Percentiles rank a stretch among this genome's conserved stretches.
Conservation (phyloP, 2,113 vertebrate genomes). For the Oncorhynchus mykiss region DNA sequence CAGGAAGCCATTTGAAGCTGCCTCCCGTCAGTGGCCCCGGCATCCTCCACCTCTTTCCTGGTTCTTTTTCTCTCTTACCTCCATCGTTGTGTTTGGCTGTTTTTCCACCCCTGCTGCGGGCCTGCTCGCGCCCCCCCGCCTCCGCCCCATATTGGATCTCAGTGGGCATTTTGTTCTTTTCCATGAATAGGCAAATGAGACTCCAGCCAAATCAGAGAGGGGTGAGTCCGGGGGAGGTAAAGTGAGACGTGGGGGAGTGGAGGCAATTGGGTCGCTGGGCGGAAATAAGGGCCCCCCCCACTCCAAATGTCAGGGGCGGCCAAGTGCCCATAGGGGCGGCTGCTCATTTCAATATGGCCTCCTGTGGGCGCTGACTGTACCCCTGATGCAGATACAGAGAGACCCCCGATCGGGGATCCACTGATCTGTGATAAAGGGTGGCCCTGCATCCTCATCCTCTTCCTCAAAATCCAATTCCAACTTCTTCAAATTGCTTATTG, state of each 20-base stretch:
- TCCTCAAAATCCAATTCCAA: constrained; percentile 74
- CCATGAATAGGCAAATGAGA: constrained; percentile 67
- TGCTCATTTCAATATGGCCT: constrained; percentile 73
- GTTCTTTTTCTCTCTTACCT: constrained; percentile 31
- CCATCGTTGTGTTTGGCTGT: constrained; percentile 64
- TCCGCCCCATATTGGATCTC: constrained; percentile 81
- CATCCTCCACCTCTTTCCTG: constrained; percentile 43
- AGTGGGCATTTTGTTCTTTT: constrained; percentile 78
- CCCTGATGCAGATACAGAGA: constrained; percentile 62
- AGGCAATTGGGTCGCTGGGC: constrained; percentile 69
- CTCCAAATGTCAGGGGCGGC: constrained; percentile 68
- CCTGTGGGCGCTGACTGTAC: constrained; percentile 46
- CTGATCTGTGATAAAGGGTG: constrained; percentile 76
- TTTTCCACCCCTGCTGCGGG: constrained; percentile 70
- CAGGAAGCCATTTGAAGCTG: constrained; percentile 59
- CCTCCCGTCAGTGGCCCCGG: constrained; percentile 57
- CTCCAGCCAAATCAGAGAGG: constrained; percentile 49
- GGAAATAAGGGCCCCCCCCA: constrained; percentile 62
- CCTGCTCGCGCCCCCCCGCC: constrained; percentile 73
- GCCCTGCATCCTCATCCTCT: constrained; percentile 63
- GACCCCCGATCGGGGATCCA: constrained; percentile 62
- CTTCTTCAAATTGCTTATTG: constrained; percentile 70
- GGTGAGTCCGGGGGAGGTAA: constrained; percentile 33
- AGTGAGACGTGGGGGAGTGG: constrained; percentile 37
- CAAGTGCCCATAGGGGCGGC: constrained; percentile 61